phyloP scores from a whole-genome alignment of 2,797 vertebrate genomes.

The Philypnodon macrostomus region DNA sequence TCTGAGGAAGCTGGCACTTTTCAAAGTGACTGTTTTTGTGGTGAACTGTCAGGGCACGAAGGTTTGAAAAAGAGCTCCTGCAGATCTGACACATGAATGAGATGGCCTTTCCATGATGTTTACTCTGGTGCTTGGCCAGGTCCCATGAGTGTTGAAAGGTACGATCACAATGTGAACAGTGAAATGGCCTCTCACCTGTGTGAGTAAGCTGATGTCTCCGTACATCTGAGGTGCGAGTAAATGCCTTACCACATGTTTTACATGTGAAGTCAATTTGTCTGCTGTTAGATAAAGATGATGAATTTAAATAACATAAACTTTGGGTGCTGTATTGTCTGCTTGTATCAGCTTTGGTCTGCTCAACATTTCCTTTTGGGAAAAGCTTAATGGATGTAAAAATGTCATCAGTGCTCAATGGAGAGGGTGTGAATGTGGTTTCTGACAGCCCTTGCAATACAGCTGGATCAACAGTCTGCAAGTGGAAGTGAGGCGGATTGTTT shows the following conservation, averaged over 20 bases:
- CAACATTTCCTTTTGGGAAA: conserved; percentile 38
- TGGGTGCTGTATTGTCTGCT: not conserved
- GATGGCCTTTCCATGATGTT: conserved; percentile 60
- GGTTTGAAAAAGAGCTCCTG: conserved; percentile 62
- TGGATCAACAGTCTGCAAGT: conserved; percentile 58
- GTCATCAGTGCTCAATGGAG: conserved; percentile 53
- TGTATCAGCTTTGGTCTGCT: conserved; percentile 6
- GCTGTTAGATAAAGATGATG: conserved; percentile 5
- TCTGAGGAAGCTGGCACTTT: conserved; percentile 62
- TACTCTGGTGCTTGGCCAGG: conserved; percentile 74
- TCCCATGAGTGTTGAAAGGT: conserved; percentile 83
- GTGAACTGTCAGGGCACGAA: conserved; percentile 66
- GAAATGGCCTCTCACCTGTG: conserved; percentile 78
- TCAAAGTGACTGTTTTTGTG: conserved; percentile 65
- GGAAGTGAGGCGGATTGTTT: conserved; percentile 63
- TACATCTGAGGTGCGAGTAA: conserved; percentile 75
- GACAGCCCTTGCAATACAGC: conserved; percentile 52
- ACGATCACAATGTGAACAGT: conserved; percentile 72
- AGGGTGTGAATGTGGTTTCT: conserved; percentile 36
- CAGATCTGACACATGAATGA: conserved; percentile 73
- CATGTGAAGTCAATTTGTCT: conserved; percentile 52
- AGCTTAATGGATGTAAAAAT: conserved; percentile 72
- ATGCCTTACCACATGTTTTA: conserved; percentile 69
- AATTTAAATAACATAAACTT: too few relatives aligned
- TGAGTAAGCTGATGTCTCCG: conserved; percentile 78